These are phyloP conservation scores for Heptranchias perlo DNA, from an alignment of 2,113 vertebrate genomes.

Conservation along the genomic window DNA sequence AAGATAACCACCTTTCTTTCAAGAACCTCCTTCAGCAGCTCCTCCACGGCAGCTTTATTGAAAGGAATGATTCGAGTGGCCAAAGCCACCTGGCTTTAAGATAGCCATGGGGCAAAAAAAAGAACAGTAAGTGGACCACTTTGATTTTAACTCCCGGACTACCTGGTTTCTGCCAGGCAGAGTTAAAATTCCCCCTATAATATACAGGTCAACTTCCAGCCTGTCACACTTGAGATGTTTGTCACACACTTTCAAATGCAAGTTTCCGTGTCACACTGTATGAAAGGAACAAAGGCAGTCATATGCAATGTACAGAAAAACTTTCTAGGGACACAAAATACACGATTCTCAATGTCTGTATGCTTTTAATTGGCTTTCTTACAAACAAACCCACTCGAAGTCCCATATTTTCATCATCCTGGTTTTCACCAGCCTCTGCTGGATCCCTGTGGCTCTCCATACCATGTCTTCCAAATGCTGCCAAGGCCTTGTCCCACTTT, in stretches of 20 bases:
- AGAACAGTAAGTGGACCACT: neutral
- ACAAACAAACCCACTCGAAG: too few relatives aligned
- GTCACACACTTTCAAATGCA: neutral
- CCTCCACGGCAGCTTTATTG: neutral
- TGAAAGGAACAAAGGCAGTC: neutral
- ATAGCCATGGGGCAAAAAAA: neutral
- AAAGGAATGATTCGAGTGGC: neutral
- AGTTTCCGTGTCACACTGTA: neutral
- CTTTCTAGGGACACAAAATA: too few relatives aligned
- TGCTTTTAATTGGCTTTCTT: too few relatives aligned
- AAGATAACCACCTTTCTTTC: too few relatives aligned
- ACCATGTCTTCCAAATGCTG: neutral
- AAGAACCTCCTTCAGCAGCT: neutral
- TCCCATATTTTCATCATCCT: too few relatives aligned
- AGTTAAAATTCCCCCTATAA: neutral
- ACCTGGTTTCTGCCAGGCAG: neutral
- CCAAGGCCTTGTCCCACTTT: neutral
- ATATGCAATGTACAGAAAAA: neutral
- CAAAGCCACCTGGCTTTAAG: neutral
- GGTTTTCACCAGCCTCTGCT: too few relatives aligned
- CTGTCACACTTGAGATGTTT: neutral
- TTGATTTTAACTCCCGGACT: neutral
- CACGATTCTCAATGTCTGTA: too few relatives aligned
- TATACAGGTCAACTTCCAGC: neutral
- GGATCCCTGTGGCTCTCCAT: too few relatives aligned